These are phyloP conservation scores for Montipora foliosa DNA, from an alignment of 64 coral and sea anemone genomes.

Conservation along the genomic window DNA sequence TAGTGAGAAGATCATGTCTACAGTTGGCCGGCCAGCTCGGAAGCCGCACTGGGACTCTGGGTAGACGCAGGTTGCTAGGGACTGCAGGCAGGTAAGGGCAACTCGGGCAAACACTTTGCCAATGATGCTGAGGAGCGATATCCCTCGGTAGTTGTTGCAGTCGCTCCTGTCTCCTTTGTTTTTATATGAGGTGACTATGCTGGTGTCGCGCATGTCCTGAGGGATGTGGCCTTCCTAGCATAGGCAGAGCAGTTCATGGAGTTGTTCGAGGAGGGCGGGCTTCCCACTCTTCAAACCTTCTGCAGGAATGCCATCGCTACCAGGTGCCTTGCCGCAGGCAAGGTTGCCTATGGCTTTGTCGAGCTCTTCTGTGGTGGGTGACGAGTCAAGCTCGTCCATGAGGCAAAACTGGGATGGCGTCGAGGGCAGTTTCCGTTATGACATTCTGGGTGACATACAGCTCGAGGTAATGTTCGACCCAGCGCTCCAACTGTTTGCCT, in stretches of 20 bases:
- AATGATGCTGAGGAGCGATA: conserved; percentile 27
- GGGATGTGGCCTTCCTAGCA: not conserved
- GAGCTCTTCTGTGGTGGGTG: too few species aligned
- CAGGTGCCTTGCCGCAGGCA: not conserved
- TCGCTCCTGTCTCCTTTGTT: not conserved
- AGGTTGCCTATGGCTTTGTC: not conserved
- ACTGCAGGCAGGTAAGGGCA: not conserved
- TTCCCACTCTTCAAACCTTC: not conserved
- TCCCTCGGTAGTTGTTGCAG: conserved; percentile 22
- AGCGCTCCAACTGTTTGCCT: too few species aligned
- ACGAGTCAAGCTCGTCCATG: too few species aligned
- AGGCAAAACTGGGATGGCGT: too few species aligned
- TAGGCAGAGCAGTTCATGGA: not conserved
- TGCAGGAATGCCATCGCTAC: not conserved
- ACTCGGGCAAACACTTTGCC: conserved; percentile 9
- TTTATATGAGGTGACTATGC: not conserved
- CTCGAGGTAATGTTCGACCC: too few species aligned
- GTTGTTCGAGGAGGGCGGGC: not conserved
- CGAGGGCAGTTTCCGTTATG: too few species aligned
- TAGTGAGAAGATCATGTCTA: too few species aligned
- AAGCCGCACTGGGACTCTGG: conserved; percentile 38
- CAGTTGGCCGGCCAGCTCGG: not conserved
- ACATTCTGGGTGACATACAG: too few species aligned
- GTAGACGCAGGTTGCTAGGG: conserved; percentile 10
- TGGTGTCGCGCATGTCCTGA: not conserved